Percentiles rank a stretch among this genome's conserved stretches.
These are phyloP conservation scores for Lycocorax pyrrhopterus DNA, from an alignment of 2,113 vertebrate genomes.

Conservation along the genomic window DNA sequence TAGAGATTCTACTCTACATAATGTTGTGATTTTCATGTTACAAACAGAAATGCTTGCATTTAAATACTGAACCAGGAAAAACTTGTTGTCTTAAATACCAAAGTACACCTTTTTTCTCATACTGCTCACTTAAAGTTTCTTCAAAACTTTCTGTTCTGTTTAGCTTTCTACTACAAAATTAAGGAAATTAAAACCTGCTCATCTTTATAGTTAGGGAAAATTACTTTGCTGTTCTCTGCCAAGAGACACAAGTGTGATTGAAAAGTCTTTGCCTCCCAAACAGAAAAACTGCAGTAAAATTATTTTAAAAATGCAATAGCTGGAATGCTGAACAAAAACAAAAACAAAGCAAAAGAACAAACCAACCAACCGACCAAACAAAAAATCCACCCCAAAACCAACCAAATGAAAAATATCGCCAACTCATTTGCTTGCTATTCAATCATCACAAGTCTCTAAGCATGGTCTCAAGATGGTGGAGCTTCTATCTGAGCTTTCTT, in stretches of 20 bases:
- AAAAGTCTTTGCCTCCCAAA: neutral
- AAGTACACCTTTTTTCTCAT: neutral
- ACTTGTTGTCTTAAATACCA: neutral
- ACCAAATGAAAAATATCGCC: neutral
- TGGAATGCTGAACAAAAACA: neutral
- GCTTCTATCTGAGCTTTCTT: neutral
- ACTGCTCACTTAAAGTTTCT: neutral
- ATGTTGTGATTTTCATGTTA: neutral
- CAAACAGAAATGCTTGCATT: neutral
- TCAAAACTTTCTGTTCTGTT: neutral
- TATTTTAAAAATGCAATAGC: neutral
- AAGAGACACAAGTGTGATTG: neutral
- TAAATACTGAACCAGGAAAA: neutral
- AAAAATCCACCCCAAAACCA: neutral
- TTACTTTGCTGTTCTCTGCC: neutral
- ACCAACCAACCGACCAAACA: neutral
- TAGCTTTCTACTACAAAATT: neutral
- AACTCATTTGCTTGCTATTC: neutral
- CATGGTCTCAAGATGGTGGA: neutral
- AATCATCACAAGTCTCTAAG: neutral
- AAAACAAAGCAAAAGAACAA: neutral
- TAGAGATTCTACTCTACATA: neutral
- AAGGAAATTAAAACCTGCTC: neutral
- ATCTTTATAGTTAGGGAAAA: neutral
- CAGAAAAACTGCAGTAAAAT: neutral